Conservation (phyloP, 1,140 invertebrate species). For the Drosophila nigrodunni region DNA sequence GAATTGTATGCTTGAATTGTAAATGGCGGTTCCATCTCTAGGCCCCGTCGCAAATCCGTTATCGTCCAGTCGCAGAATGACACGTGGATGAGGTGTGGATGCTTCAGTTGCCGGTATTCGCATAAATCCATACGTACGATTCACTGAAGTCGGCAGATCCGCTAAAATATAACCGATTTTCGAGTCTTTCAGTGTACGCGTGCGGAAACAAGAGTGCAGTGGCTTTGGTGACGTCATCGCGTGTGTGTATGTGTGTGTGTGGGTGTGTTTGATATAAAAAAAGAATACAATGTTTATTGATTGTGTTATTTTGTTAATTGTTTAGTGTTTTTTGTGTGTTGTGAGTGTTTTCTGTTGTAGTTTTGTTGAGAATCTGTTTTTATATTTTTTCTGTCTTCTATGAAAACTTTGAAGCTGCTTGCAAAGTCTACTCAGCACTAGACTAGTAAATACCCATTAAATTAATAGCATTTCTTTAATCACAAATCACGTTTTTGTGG, state of each 20-base stretch:
- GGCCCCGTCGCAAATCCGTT: neutral
- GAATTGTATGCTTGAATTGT: neutral
- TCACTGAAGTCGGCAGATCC: neutral
- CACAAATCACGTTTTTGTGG: neutral
- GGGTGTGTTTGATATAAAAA: neutral
- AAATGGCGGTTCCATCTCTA: neutral
- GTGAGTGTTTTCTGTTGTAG: neutral
- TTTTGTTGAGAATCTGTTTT: conserved; percentile 1
- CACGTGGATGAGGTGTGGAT: neutral
- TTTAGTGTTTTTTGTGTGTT: neutral
- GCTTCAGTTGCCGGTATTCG: neutral
- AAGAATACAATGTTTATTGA: neutral
- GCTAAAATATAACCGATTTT: neutral
- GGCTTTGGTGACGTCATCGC: neutral
- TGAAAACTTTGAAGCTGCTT: neutral
- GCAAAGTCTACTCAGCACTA: neutral
- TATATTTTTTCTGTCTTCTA: neutral
- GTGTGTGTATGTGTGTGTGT: too few species aligned
- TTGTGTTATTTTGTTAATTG: neutral
- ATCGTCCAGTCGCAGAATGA: neutral
- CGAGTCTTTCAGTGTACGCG: neutral
- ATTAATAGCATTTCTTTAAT: neutral
- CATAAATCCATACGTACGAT: conserved; percentile 3
- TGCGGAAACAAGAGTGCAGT: neutral
- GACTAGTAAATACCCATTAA: neutral